Evolutionary conservation across 2,888 invertebrate species (phyloP).

Genomic region (Parnassius glacialis): DNA sequence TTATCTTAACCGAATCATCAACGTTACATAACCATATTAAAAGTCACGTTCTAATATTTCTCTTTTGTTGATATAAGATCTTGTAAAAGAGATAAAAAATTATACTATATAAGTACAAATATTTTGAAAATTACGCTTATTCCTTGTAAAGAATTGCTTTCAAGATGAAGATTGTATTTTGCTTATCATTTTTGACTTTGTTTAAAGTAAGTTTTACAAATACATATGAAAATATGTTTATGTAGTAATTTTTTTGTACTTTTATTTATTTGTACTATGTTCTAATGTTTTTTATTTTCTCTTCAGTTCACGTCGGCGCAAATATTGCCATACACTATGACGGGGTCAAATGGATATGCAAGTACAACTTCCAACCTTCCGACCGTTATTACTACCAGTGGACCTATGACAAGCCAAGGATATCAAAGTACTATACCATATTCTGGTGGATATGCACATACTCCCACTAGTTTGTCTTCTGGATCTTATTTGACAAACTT

Average conservation of each 20-base stretch:
- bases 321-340: constrained; percentile 32
- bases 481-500: constrained; percentile 22
- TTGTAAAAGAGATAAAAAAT: constrained; percentile 18
- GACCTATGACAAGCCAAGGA: constrained; percentile 14
- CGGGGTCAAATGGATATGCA: constrained; percentile 20
- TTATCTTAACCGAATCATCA: constrained; percentile 14
- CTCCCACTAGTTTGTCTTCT: constrained; percentile 6
- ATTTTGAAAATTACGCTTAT: constrained; percentile 11
- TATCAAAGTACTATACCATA: constrained; percentile 12
- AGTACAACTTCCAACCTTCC: constrained; percentile 17
- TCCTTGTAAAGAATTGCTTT: constrained; percentile 2
- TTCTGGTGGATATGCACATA: constrained; percentile 14
- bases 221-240: too few species aligned
- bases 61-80: constrained; percentile 16
- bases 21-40: constrained; percentile 1
- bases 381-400: constrained; percentile 7
- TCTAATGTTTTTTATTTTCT: constrained; percentile 3
- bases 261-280: too few species aligned
- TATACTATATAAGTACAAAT: constrained; percentile 22
- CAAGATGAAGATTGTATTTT: constrained; percentile 20
- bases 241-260: too few species aligned
- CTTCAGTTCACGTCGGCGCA: constrained; percentile 42
- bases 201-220: constrained; percentile 13
- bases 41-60: constrained; percentile 23
- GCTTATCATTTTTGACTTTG: constrained; percentile 7